A percentile compares a stretch with the other conserved stretches of the same genome.
Conservation (phyloP, 2,797 vertebrate genomes). For the Gadopsis marmoratus region DNA sequence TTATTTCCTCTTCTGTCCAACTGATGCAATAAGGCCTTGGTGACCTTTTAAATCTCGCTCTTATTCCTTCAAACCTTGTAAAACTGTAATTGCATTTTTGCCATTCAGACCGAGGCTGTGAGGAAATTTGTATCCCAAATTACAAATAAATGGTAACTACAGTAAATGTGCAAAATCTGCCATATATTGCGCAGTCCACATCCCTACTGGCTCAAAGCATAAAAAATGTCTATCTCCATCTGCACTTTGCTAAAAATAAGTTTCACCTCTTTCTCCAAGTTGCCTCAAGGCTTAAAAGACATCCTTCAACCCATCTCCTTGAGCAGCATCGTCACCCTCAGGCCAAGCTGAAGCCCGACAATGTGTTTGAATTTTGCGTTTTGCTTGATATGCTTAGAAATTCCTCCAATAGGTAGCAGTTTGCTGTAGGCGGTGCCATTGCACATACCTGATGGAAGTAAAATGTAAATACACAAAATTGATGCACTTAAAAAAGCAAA, state of each 20-base stretch:
- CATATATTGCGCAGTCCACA: background rate
- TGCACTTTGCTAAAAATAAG: constrained; percentile 20
- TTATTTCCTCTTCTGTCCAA: constrained; percentile 16
- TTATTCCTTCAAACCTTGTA: constrained; percentile 28
- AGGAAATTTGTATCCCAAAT: constrained; percentile 22
- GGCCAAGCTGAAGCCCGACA: background rate
- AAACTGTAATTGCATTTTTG: constrained; percentile 45
- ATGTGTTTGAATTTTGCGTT: constrained; percentile 20
- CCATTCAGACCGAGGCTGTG: constrained; percentile 24
- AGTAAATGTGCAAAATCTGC: constrained; percentile 15
- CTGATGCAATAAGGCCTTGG: constrained; percentile 11
- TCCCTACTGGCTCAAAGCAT: constrained; percentile 13
- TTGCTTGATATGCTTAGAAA: constrained; percentile 12
- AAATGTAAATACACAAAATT: constrained; percentile 7
- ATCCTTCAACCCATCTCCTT: constrained; percentile 26
- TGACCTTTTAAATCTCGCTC: constrained; percentile 50
- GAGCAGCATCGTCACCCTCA: constrained; percentile 26
- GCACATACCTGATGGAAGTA: constrained; percentile 7
- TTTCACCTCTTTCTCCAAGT: constrained; percentile 25
- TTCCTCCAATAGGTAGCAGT: constrained; percentile 7
- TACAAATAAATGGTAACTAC: constrained; percentile 11
- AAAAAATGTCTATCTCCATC: constrained; percentile 20
- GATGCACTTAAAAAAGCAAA: constrained; percentile 8
- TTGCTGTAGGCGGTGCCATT: background rate
- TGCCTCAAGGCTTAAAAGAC: constrained; percentile 36